Evolutionary conservation across 2,113 vertebrate genomes (phyloP), one percentile per base, ranked within the genome.

Genomic region (Baryphthengus martii): DNA sequence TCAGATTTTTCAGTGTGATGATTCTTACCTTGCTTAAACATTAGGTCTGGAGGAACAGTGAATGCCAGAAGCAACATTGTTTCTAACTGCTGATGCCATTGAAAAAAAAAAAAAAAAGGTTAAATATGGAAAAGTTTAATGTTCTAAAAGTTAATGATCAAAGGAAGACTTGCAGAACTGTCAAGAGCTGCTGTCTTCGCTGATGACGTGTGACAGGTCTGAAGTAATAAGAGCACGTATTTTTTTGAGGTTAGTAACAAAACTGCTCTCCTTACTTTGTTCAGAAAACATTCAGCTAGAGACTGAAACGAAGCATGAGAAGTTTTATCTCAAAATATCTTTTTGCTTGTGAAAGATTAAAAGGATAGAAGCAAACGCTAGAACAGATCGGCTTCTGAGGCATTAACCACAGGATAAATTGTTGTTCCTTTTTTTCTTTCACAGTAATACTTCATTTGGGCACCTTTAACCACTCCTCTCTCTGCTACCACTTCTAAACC

Each of bases 191-290:
- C 88, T 93, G 73, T 93, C 95, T 96, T 94, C 3, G 2, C 83
- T 81, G 61, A 86, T 71, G 85, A 95, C 0, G 68, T 14, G 26
- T 89, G 95, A 96, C 93, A 93, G 61, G 26, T 77, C 77, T 95
- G 83, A 95, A 96, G 68, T 86, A 97, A 93, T 94, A 93, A 89
- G 88, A 97, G 76, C 90, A 94, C 88, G 85, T n/a, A 90, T 85
- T 94, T 93, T 95, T 89, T 68, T 86, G 76, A 96, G 85, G 68
- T 87, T 85, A 79, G 85, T 90, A 81, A 92, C 68, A 93, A 96
- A 90, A 86, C 61, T 53, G 62, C 42, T 94, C 74, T 95, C 88
- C 82, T 67, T 90, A 76, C 85, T 96, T 91, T 70, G 35, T 85
- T 91, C 66, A 83, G 94, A 80, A 91, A 95, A 78, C 65, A 90